A percentile compares a stretch with the other conserved stretches of the same genome.
Evolutionary conservation across 2,113 vertebrate species (phyloP).

Genomic region (Peromyscus maniculatus): DNA sequence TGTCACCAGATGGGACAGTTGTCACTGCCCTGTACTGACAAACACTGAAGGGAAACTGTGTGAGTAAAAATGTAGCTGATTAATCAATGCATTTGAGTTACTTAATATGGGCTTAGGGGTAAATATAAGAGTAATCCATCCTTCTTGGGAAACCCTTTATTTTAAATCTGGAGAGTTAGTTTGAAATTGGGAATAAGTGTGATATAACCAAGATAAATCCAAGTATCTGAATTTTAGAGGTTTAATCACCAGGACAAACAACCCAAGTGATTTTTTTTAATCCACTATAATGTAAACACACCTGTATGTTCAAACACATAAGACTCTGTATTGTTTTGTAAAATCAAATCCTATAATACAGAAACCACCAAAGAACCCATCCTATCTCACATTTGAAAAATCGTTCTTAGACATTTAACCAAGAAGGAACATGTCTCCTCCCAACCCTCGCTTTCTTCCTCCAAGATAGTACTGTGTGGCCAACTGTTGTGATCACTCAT

Average conservation of each 20-base stretch:
- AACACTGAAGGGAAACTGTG: background rate
- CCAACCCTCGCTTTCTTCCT: background rate
- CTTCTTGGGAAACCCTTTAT: background rate
- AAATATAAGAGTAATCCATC: background rate
- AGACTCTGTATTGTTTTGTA: background rate
- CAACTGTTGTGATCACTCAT: background rate
- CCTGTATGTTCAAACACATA: background rate
- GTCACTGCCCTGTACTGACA: background rate
- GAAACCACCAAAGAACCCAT: background rate
- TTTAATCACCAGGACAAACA: background rate
- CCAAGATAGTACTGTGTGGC: background rate
- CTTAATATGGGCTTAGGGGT: background rate
- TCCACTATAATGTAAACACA: background rate
- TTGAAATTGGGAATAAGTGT: background rate
- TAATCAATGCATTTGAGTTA: background rate
- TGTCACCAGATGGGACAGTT: background rate
- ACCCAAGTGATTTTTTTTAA: background rate
- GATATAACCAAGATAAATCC: background rate
- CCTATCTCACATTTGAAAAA: background rate
- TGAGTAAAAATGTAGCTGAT: background rate
- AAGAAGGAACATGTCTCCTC: background rate
- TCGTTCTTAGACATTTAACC: background rate
- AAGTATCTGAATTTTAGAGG: background rate
- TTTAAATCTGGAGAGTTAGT: background rate
- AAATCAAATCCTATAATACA: background rate